Evolutionary conservation across 1,140 invertebrate species (phyloP).

Genomic region (Euwallacea fornicatus): DNA sequence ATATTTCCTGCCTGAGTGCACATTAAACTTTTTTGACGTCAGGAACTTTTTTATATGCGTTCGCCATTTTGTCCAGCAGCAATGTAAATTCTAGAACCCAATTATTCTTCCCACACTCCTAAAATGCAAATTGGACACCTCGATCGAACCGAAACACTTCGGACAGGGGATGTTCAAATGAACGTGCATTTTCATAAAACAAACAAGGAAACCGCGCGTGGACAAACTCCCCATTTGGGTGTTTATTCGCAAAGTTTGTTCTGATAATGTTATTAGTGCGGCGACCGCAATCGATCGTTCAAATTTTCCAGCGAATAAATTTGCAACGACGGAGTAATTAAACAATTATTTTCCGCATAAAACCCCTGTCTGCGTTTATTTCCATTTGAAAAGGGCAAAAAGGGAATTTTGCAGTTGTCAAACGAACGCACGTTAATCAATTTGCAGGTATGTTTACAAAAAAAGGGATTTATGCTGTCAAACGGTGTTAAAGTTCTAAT

Average conservation of each 20-base stretch:
- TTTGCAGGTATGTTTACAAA: background rate
- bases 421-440: background rate
- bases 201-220: conserved; percentile 5
- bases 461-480: background rate
- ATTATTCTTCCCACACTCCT: too few relatives aligned
- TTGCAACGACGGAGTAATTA: conserved; percentile 21
- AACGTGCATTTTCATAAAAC: conserved; percentile 1
- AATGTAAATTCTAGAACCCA: too few relatives aligned
- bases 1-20: too few relatives aligned
- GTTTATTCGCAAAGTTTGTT: conserved; percentile 23
- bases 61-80: too few relatives aligned
- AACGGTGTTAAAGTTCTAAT: too few relatives aligned
- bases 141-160: background rate
- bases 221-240: conserved; percentile 10
- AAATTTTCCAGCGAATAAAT: conserved; percentile 21
- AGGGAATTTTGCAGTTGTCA: too few relatives aligned
- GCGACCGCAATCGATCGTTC: conserved; percentile 18
- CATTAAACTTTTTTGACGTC: too few relatives aligned
- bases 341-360: conserved; percentile 27
- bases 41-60: too few relatives aligned
- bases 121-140: too few relatives aligned
- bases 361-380: conserved; percentile 20
- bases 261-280: conserved; percentile 26
- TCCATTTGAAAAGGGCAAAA: background rate
- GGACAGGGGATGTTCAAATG: background rate